Percentiles rank a stretch among this genome's conserved stretches.
These are phyloP conservation scores for Kryptolebias ocellatus DNA, from an alignment of 2,797 vertebrate species.

Conservation along the genomic window DNA sequence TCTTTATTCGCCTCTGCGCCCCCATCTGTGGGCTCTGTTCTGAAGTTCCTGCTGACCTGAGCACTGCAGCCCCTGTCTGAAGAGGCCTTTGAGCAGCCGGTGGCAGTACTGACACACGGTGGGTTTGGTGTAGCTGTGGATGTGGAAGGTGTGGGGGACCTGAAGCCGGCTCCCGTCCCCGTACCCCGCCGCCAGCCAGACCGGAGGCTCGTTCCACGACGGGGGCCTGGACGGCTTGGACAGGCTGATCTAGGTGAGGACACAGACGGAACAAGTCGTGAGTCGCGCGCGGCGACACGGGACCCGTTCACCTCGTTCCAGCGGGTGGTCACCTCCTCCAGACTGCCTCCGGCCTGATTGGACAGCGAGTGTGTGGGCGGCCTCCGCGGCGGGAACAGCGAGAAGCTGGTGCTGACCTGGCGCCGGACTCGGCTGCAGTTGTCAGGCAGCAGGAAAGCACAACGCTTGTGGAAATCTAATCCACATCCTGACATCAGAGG, in stretches of 20 bases:
- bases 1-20: too few species aligned
- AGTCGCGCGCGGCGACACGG: not conserved
- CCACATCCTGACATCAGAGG: constrained; percentile 82
- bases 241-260: constrained; percentile 75
- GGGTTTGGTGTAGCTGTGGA: constrained; percentile 84
- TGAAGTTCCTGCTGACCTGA: constrained; percentile 60
- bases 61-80: constrained; percentile 85
- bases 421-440: constrained; percentile 86
- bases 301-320: not conserved
- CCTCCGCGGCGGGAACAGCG: constrained; percentile 74
- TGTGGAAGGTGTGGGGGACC: constrained; percentile 85
- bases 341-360: constrained; percentile 76
- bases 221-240: constrained; percentile 74
- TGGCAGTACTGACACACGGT: constrained; percentile 81
- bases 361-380: constrained; percentile 68
- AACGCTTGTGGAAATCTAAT: constrained; percentile 91
- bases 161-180: constrained; percentile 33
- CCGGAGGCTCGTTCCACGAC: constrained; percentile 72
- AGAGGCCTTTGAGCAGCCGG: constrained; percentile 81
- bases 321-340: constrained; percentile 74
- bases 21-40: too few species aligned
- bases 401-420: constrained; percentile 82
- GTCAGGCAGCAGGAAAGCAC: constrained; percentile 84
- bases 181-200: constrained; percentile 69
- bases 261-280: not conserved